Evolutionary conservation across 2,888 invertebrate species (phyloP).

Genomic region (Eupelmus urozonus): DNA sequence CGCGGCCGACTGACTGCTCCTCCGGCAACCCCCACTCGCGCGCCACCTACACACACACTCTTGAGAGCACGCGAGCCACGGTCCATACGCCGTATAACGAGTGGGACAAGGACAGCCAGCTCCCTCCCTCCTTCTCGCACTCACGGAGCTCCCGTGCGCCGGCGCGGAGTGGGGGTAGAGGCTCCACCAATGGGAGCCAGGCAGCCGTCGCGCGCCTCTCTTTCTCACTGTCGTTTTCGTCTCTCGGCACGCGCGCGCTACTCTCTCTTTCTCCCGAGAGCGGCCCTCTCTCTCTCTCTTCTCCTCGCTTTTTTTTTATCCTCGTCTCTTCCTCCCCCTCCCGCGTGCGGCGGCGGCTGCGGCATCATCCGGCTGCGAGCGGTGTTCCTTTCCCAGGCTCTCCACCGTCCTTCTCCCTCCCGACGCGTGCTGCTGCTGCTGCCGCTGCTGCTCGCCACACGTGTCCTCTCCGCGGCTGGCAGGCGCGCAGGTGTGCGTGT

Average conservation of each 20-base stretch:
- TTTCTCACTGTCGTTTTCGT: conserved; percentile 43
- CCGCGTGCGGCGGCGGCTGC: conserved; percentile 6
- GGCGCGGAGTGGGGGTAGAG: neutral
- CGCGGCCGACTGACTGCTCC: conserved; percentile 68
- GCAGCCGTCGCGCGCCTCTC: conserved; percentile 73
- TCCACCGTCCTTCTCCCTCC: conserved; percentile 50
- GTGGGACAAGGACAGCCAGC: too few relatives aligned
- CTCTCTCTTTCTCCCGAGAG: conserved; percentile 50
- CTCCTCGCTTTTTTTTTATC: conserved; percentile 57
- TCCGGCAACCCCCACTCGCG: conserved; percentile 62
- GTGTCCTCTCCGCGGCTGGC: conserved; percentile 47
- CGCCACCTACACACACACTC: conserved; percentile 77
- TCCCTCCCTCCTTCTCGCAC: conserved; percentile 20
- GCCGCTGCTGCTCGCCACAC: conserved; percentile 49
- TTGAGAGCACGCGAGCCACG: neutral
- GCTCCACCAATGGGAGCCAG: conserved; percentile 67
- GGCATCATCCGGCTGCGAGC: conserved; percentile 57
- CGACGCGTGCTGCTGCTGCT: conserved; percentile 21
- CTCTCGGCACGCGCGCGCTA: conserved; percentile 48
- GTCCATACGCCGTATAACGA: too few relatives aligned
- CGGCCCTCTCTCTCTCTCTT: conserved; percentile 60
- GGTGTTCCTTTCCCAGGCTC: conserved; percentile 59
- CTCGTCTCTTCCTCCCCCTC: neutral
- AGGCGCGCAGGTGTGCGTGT: conserved; percentile 59
- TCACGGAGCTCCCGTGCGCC: conserved; percentile 69